These are phyloP conservation scores for Acanthisitta chloris DNA, from an alignment of 2,113 vertebrate genomes.

Conservation along the genomic window DNA sequence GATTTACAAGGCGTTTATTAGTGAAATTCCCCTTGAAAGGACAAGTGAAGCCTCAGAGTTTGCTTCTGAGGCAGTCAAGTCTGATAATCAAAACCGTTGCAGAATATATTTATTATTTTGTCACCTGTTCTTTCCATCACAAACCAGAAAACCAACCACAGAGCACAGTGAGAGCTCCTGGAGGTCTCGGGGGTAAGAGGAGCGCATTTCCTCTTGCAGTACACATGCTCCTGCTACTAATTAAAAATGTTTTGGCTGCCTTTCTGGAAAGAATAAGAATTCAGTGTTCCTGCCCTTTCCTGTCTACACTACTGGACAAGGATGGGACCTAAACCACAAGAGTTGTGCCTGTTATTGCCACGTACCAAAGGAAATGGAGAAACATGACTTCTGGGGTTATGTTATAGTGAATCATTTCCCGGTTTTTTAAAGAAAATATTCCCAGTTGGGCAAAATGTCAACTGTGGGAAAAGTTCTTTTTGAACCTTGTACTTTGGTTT, in stretches of 20 bases:
- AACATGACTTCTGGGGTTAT: background rate
- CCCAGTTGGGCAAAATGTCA: background rate
- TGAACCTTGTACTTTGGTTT: background rate
- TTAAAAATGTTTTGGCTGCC: background rate
- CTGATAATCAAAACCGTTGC: background rate
- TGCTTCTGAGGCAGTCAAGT: background rate
- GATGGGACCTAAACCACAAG: background rate
- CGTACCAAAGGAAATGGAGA: background rate
- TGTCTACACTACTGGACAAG: background rate
- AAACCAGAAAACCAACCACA: background rate
- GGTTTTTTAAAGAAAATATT: background rate
- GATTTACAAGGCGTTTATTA: background rate
- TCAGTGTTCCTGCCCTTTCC: background rate
- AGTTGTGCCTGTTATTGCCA: background rate
- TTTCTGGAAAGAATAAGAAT: constrained; percentile 21
- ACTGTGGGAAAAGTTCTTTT: background rate
- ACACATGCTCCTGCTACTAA: background rate
- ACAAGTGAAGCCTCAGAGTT: background rate
- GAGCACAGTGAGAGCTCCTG: background rate
- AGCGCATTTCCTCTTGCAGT: background rate
- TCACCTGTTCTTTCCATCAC: background rate
- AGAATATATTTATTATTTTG: background rate
- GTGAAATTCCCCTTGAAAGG: background rate
- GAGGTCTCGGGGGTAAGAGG: background rate
- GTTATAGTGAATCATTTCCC: background rate